phyloP scores from a whole-genome alignment of 2,797 vertebrate species.

The Melopsittacus undulatus region DNA sequence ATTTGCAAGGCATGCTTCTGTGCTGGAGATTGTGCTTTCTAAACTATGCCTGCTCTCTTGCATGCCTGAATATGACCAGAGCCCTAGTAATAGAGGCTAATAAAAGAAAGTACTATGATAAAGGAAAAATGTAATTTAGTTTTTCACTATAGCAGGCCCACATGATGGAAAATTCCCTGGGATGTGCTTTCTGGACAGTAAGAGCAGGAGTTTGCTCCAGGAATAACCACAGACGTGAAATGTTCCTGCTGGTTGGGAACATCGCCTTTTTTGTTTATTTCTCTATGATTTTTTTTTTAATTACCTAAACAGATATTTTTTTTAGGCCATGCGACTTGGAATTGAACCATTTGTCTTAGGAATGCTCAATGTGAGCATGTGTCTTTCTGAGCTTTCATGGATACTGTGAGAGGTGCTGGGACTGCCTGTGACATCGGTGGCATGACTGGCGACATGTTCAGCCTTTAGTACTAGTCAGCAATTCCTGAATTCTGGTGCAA shows the following conservation, averaged over 20 bases:
- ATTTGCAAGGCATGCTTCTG: neutral
- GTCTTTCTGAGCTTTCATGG: neutral
- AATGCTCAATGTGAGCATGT: neutral
- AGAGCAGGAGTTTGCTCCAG: conserved; percentile 30
- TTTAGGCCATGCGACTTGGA: neutral
- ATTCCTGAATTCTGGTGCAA: neutral
- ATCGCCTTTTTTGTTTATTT: conserved; percentile 30
- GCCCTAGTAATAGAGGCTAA: neutral
- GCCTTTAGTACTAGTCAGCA: neutral
- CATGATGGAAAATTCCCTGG: conserved; percentile 26
- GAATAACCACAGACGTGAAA: conserved; percentile 32
- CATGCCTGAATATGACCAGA: neutral
- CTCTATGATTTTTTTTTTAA: neutral
- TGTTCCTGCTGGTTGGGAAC: conserved; percentile 41
- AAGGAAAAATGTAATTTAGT: conserved; percentile 17
- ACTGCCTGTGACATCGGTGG: neutral
- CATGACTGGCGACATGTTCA: accelerated
- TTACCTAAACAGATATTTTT: conserved; percentile 6
- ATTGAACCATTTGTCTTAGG: conserved; percentile 4
- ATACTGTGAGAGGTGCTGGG: neutral
- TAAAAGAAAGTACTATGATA: neutral
- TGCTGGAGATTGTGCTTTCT: neutral
- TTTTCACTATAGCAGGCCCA: neutral
- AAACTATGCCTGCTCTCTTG: neutral
- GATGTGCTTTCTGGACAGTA: neutral